These are phyloP conservation scores for Brotula barbata DNA, from an alignment of 2,797 vertebrate species.

Conservation along the genomic window DNA sequence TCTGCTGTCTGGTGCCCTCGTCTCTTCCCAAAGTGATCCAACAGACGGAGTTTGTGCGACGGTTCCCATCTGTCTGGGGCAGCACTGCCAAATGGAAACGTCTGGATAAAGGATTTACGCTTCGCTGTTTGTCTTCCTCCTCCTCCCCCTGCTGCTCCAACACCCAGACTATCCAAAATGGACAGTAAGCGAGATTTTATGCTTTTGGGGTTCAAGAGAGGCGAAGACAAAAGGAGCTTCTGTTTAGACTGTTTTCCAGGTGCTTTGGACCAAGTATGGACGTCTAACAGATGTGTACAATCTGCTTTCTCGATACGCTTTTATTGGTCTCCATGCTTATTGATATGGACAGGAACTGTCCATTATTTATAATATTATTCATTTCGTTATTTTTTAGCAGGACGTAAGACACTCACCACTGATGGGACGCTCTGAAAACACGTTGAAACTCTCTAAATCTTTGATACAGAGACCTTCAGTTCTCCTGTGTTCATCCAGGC, in stretches of 20 bases:
- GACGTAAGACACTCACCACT: no score
- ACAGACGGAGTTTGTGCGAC: conserved; percentile 43
- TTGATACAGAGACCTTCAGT: no score
- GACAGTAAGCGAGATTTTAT: conserved; percentile 10
- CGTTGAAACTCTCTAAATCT: neutral
- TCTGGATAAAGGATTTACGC: conserved; percentile 64
- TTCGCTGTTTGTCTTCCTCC: conserved; percentile 20
- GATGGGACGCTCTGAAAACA: conserved; percentile 16
- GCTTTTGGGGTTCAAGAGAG: conserved; percentile 11
- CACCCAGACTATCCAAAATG: neutral
- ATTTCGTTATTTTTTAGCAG: no score
- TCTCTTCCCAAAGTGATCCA: conserved; percentile 53
- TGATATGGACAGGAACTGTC: no score
- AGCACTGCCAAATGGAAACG: conserved; percentile 56
- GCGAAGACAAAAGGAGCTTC: conserved; percentile 7
- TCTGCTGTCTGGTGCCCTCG: conserved; percentile 28
- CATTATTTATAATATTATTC: no score
- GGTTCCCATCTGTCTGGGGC: conserved; percentile 51
- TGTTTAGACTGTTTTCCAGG: conserved; percentile 39
- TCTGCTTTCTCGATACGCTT: neutral
- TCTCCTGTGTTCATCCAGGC: no score
- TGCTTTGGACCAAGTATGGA: conserved; percentile 27
- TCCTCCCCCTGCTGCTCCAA: conserved; percentile 19
- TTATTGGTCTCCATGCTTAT: neutral
- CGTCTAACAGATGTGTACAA: conserved; percentile 22